Evolutionary conservation across 2,113 vertebrate genomes (phyloP).

Genomic region (Salminus brasiliensis): DNA sequence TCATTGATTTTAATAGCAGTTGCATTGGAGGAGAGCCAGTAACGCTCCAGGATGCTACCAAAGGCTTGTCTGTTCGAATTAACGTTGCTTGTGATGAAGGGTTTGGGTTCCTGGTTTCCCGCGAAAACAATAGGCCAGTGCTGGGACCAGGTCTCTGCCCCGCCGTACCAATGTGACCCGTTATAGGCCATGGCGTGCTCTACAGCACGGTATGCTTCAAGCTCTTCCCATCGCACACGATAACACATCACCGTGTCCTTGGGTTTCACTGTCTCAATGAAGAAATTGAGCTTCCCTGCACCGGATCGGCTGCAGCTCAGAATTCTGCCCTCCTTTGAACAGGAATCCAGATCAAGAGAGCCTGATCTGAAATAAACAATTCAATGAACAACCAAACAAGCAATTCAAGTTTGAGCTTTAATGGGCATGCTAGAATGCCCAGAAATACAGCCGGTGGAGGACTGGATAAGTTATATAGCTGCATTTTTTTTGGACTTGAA

Average conservation of each 20-base stretch:
- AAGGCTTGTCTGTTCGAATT: slow-evolving; percentile 85
- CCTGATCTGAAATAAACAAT: slow-evolving; percentile 73
- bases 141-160: slow-evolving; percentile 87
- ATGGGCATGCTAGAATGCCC: no score
- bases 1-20: slow-evolving; percentile 93
- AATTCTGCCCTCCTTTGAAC: slow-evolving; percentile 81
- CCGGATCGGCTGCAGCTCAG: slow-evolving; percentile 83
- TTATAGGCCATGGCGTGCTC: slow-evolving; percentile 92
- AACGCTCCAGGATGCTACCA: slow-evolving; percentile 91
- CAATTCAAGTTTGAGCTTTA: no score
- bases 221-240: slow-evolving; percentile 92
- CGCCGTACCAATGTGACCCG: slow-evolving; percentile 91
- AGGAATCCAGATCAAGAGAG: slow-evolving; percentile 87
- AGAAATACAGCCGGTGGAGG: no score
- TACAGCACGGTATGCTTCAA: slow-evolving; percentile 70
- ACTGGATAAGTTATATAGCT: no score
- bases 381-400: no score
- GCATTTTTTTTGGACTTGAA: no score
- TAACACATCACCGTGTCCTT: slow-evolving; percentile 95
- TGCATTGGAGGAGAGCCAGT: slow-evolving; percentile 94
- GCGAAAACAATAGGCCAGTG: slow-evolving; percentile 89
- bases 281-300: slow-evolving; percentile 86
- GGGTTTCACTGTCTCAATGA: slow-evolving; percentile 86
- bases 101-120: slow-evolving; percentile 85
- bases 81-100: slow-evolving; percentile 90